These are phyloP conservation scores for Sparus aurata DNA, from an alignment of 2,797 vertebrate genomes.

Conservation along the genomic window DNA sequence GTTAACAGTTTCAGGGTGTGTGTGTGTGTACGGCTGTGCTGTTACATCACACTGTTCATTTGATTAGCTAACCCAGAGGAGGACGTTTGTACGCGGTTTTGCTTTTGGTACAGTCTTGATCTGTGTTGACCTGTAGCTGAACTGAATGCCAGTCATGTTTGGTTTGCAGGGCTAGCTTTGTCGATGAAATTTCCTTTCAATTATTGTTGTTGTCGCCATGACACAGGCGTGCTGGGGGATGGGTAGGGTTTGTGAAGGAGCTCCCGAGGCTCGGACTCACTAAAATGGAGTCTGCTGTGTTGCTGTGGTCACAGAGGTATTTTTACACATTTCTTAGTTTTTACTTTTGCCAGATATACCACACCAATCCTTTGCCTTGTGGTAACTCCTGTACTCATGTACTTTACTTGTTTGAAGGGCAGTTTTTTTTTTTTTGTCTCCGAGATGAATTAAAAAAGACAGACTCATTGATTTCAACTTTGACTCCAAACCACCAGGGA, in stretches of 20 bases:
- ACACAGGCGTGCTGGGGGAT: conserved; percentile 52
- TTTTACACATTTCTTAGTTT: conserved; percentile 12
- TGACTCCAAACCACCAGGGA: background rate
- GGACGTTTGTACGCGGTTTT: background rate
- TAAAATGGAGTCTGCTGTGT: conserved; percentile 67
- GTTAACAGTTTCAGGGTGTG: background rate
- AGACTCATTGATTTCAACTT: background rate
- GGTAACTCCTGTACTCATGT: background rate
- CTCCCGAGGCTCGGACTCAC: conserved; percentile 29
- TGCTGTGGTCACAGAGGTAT: conserved; percentile 9
- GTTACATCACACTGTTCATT: background rate
- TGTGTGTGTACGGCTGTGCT: background rate
- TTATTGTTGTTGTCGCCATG: conserved; percentile 54
- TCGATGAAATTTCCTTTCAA: background rate
- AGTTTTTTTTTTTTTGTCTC: background rate
- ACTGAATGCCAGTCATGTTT: background rate
- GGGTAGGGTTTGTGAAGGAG: conserved; percentile 35
- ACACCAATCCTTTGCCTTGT: background rate
- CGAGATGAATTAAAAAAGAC: background rate
- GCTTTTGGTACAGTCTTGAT: background rate
- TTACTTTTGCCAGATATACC: background rate
- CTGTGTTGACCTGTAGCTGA: too few relatives aligned
- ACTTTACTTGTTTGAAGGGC: background rate
- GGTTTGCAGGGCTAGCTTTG: background rate
- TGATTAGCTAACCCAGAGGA: background rate